Base-by-base conservation (phyloP, 2,797 vertebrate species). In the Yasuhikotakia modesta region DNA sequence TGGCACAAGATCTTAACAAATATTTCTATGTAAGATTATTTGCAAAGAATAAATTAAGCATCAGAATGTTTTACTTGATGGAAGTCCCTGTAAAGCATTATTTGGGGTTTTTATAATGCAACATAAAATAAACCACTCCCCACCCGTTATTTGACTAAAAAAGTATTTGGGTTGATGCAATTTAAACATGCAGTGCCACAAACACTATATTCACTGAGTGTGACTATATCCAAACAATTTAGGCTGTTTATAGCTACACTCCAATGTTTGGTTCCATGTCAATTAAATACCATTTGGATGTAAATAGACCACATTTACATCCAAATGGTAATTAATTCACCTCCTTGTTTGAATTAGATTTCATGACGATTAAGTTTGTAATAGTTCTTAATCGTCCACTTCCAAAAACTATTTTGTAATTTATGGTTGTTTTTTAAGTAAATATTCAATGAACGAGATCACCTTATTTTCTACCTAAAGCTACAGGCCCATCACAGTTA, bases 321-420 rank as follows among this genome's bases (percentile, higher is more conserved):
- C 30, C 30, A 63, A 63, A 63, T 63, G 17, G 17, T 63, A 35
- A 63, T 63, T 35, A 35, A 19, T 63, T 63, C 10, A 35, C 30
- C 30, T 63, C 30, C 30, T 63, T 63, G 17, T 35, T 10, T 63
- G 19, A 63, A 63, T 63, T 35, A 63, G 60, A 35, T 63, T 63
- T 63, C 16, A 63, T 63, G 16, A 35, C 17, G 4, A 63, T 63
- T 35, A n/a, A 32, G 30, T 63, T 63, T 63, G 60, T 35, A 35
- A 19, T 35, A 35, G 30, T 63, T 63, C 30, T 63, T 5, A 63
- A 61, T 17, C 27, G 6, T 17, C 14, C 58, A 61, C 27, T 61
- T 30, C 55, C 24, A 14, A 32, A 21, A 35, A n/a, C 17, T 6
- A n/a, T 35, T 63, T 19, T 35, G 32, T 10, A n/a, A 63, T 35